phyloP scores from a whole-genome alignment of 2,113 vertebrate species.

The Falco punctatus region DNA sequence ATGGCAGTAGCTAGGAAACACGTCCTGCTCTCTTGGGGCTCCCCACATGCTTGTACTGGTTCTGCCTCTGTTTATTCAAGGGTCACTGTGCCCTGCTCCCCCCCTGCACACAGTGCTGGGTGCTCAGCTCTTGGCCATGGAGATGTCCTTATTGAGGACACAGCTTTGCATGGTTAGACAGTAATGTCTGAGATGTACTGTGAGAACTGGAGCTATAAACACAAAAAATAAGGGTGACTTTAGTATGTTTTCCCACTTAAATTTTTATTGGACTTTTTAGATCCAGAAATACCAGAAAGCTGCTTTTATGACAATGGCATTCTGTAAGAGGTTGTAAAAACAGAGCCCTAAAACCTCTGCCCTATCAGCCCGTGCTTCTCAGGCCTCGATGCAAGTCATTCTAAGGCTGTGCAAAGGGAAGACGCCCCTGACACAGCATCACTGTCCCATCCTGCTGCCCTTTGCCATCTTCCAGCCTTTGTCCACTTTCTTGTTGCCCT shows the following conservation, averaged over 20 bases:
- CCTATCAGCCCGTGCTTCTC: not conserved
- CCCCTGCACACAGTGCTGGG: not conserved
- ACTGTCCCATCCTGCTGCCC: not conserved
- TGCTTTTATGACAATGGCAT: not conserved
- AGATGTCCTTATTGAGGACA: not conserved
- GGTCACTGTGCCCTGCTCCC: not conserved
- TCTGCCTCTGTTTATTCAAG: not conserved
- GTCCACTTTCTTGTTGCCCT: not conserved
- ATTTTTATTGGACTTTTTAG: not conserved
- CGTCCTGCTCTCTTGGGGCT: not conserved
- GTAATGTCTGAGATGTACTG: not conserved
- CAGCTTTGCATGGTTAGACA: not conserved
- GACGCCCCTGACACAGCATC: not conserved
- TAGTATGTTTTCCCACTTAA: not conserved
- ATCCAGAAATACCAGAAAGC: not conserved
- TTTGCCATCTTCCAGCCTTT: not conserved
- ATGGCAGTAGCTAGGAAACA: not conserved
- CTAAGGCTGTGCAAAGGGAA: not conserved
- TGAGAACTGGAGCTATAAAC: not conserved
- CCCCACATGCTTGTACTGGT: not conserved
- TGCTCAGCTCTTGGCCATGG: not conserved
- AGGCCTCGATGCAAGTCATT: not conserved
- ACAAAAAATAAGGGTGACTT: not conserved
- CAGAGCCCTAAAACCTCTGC: not conserved
- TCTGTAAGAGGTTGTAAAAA: not conserved